phyloP scores from a whole-genome alignment of 1,140 invertebrate species.

The Gonatopus flavifemur region DNA sequence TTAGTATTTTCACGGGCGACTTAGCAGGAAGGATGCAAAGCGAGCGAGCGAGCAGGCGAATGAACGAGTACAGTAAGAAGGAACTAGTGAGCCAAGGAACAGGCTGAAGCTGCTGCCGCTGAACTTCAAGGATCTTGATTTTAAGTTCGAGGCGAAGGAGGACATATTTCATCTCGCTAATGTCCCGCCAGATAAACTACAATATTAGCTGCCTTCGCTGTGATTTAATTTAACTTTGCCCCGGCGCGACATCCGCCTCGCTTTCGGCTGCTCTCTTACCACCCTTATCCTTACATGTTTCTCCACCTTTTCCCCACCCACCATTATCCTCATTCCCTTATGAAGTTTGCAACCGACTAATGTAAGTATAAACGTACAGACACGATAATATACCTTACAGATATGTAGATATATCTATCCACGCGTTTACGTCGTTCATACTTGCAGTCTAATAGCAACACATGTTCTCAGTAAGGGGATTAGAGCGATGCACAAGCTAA shows the following conservation, averaged over 20 bases:
- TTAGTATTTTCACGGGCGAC: constrained; percentile 60
- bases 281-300: not conserved
- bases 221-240: constrained; percentile 60
- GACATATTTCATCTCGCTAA: constrained; percentile 56
- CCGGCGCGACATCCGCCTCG: constrained; percentile 50
- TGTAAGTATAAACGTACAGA: too few species aligned
- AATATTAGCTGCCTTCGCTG: constrained; percentile 55
- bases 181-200: constrained; percentile 57
- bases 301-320: too few species aligned
- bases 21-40: constrained; percentile 52
- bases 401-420: too few species aligned
- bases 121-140: constrained; percentile 57
- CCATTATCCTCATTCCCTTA: too few species aligned
- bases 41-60: constrained; percentile 4
- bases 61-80: not conserved
- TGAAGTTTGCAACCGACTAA: too few species aligned
- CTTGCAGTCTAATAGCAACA: too few species aligned
- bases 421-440: too few species aligned
- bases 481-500: too few species aligned
- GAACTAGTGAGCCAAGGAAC: constrained; percentile 8
- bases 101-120: constrained; percentile 14
- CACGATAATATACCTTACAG: too few species aligned
- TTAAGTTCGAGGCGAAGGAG: constrained; percentile 55
- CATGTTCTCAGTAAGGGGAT: too few species aligned
- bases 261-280: constrained; percentile 26